A percentile compares a stretch with the other conserved stretches of the same genome.
Evolutionary conservation across 64 coral and sea anemone species (phyloP).

Genomic region (Trachythela sp.): DNA sequence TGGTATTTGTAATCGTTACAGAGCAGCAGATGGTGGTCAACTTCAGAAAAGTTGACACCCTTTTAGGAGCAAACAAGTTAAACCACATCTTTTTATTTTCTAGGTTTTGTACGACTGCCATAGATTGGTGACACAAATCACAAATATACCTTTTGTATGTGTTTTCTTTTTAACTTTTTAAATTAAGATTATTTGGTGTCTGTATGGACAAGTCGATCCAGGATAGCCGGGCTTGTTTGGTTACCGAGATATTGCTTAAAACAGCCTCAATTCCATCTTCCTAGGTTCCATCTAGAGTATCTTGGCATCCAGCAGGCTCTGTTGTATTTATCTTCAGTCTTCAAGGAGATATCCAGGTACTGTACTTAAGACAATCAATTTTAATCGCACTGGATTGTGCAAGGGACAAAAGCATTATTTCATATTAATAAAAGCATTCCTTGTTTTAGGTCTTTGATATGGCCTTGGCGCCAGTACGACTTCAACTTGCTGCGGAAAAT

Average conservation of each 20-base stretch:
- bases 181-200: not conserved
- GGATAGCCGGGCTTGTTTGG: not conserved
- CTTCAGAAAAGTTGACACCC: not conserved
- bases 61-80: not conserved
- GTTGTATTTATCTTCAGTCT: constrained; percentile 72
- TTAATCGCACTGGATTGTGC: too few relatives aligned
- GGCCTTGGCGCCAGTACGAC: constrained; percentile 74
- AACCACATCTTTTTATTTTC: not conserved
- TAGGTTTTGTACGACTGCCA: constrained; percentile 95
- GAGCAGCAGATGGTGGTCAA: too few relatives aligned
- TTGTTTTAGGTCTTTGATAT: constrained; percentile 82
- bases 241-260: too few relatives aligned
- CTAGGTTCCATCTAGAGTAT: constrained; percentile 66
- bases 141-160: constrained; percentile 69
- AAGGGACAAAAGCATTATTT: not conserved
- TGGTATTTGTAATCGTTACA: not conserved
- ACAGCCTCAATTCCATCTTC: not conserved
- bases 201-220: too few relatives aligned
- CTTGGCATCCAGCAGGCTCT: constrained; percentile 85
- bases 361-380: too few relatives aligned
- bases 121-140: constrained; percentile 89
- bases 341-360: constrained; percentile 83
- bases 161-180: not conserved
- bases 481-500: constrained; percentile 73
- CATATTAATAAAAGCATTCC: not conserved